These are phyloP conservation scores for Cataglyphis cursor DNA, from an alignment of 2,888 invertebrate species.

Conservation along the genomic window DNA sequence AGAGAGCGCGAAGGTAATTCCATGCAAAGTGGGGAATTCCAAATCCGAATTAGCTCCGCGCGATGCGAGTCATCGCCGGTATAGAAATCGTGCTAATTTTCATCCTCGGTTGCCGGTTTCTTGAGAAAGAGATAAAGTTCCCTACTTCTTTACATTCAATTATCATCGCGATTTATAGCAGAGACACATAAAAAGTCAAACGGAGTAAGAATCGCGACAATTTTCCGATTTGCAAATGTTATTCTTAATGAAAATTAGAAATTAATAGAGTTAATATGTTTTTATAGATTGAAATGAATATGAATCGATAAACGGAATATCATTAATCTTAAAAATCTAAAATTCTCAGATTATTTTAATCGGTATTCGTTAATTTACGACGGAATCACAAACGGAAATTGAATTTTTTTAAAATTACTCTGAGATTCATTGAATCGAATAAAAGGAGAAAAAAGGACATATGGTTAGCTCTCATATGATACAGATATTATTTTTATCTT, in stretches of 20 bases:
- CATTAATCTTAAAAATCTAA: constrained; percentile 35
- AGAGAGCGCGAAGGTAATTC: constrained; percentile 44
- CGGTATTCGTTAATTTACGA: constrained; percentile 10
- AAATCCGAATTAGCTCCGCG: constrained; percentile 43
- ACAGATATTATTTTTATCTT: constrained; percentile 62
- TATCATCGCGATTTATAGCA: constrained; percentile 42
- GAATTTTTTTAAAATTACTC: constrained; percentile 75
- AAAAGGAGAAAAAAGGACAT: constrained; percentile 10
- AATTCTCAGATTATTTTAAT: neutral
- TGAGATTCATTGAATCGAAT: constrained; percentile 78
- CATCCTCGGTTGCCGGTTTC: constrained; percentile 16
- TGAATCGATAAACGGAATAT: constrained; percentile 8
- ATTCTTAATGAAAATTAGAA: constrained; percentile 33
- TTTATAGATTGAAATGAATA: neutral
- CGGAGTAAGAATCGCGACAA: constrained; percentile 1
- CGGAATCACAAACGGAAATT: constrained; percentile 20
- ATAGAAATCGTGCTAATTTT: constrained; percentile 54
- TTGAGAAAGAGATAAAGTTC: constrained; percentile 10
- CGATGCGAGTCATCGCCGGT: constrained; percentile 45
- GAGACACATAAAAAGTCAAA: neutral
- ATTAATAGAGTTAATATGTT: neutral
- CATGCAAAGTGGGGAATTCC: constrained; percentile 47
- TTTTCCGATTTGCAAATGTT: constrained; percentile 45
- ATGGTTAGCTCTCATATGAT: constrained; percentile 54
- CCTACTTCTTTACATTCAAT: constrained; percentile 8